These are phyloP conservation scores for Xestia c-nigrum DNA, from an alignment of 2,888 invertebrate species.

Conservation along the genomic window DNA sequence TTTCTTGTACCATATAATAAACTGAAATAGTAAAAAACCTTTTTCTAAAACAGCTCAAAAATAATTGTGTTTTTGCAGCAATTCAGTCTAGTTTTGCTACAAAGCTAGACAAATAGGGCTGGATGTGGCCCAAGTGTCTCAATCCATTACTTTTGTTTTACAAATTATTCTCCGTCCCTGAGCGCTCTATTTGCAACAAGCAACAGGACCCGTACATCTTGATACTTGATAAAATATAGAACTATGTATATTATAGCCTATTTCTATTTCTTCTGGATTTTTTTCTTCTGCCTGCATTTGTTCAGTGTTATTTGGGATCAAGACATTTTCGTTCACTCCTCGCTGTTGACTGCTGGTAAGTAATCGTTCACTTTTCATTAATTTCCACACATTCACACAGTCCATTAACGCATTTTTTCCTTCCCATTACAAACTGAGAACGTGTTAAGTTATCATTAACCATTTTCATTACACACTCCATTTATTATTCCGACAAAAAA, in stretches of 20 bases:
- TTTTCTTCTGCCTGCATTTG: not conserved
- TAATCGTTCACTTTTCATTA: not conserved
- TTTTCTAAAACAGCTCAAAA: not conserved
- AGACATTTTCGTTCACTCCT: not conserved
- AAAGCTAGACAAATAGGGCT: constrained; percentile 14
- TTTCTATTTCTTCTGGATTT: not conserved
- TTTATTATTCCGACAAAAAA: not conserved
- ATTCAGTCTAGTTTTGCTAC: not conserved
- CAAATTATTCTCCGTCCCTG: constrained; percentile 25
- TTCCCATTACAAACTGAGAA: not conserved
- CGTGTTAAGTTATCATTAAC: not conserved
- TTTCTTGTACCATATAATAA: not conserved
- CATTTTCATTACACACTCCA: not conserved
- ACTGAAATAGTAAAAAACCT: not conserved
- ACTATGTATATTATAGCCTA: not conserved
- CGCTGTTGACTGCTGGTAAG: not conserved
- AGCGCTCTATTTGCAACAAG: constrained; percentile 7
- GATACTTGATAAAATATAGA: constrained; percentile 1
- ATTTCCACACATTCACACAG: not conserved
- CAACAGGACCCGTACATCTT: not conserved
- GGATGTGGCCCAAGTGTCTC: not conserved
- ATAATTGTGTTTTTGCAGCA: not conserved
- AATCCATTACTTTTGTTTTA: constrained; percentile 15
- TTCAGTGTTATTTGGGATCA: not conserved
- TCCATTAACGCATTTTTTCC: not conserved